These are phyloP conservation scores for Drosophila biarmipes DNA, from an alignment of 1,140 invertebrate genomes.

Conservation along the genomic window DNA sequence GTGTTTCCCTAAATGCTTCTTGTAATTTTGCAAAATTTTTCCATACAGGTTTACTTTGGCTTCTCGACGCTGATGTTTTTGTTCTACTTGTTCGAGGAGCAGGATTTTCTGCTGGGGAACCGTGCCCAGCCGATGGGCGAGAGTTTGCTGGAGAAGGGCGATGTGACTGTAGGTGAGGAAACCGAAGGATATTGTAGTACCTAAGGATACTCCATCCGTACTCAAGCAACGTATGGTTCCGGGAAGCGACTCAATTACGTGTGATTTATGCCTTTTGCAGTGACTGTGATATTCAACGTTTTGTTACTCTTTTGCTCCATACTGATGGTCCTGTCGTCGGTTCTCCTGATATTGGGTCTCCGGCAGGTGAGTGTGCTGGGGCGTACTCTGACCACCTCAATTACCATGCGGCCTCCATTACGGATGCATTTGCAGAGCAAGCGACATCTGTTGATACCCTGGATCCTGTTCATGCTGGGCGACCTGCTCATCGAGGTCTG, in stretches of 20 bases:
- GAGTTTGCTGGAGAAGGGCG: conserved; percentile 71
- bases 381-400: background rate
- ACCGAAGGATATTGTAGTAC: background rate
- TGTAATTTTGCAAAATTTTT: conserved; percentile 10
- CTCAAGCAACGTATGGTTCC: background rate
- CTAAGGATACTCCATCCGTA: background rate
- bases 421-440: conserved; percentile 52
- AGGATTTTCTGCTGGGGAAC: conserved; percentile 68
- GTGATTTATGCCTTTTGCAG: conserved; percentile 60
- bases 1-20: background rate
- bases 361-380: conserved; percentile 58
- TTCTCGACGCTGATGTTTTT: conserved; percentile 72
- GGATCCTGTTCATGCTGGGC: conserved; percentile 70
- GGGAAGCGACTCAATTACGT: conserved; percentile 31
- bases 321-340: conserved; percentile 66
- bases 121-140: conserved; percentile 58
- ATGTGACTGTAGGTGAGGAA: conserved; percentile 69
- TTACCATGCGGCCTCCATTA: background rate
- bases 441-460: conserved; percentile 70
- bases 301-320: conserved; percentile 77
- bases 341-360: conserved; percentile 65
- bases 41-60: conserved; percentile 69
- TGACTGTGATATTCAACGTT: conserved; percentile 82
- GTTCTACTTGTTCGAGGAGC: conserved; percentile 68
- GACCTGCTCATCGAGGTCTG: conserved; percentile 69